phyloP scores from a whole-genome alignment of 2,888 invertebrate genomes.

The Mimas tiliae region DNA sequence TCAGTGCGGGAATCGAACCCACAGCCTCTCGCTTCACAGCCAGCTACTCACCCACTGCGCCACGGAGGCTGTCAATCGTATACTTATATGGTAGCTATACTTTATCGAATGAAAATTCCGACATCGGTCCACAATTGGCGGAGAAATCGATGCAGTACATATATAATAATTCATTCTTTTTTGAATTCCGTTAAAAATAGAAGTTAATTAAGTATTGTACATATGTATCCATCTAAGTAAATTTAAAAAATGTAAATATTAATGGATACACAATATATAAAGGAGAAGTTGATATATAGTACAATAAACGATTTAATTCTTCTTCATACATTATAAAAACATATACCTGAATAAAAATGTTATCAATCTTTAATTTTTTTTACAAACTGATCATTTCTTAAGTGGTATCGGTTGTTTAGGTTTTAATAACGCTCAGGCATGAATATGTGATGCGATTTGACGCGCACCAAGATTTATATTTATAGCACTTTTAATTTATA shows the following conservation, averaged over 20 bases:
- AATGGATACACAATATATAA: background rate
- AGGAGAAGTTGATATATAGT: background rate
- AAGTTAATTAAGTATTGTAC: too few species aligned
- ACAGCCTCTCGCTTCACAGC: too few species aligned
- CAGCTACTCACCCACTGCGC: too few species aligned
- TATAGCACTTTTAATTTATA: slow-evolving; percentile 78
- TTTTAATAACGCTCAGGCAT: slow-evolving; percentile 68
- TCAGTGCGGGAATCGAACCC: too few species aligned
- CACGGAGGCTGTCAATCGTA: too few species aligned
- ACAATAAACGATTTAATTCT: background rate
- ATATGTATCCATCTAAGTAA: background rate
- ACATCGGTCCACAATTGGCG: too few species aligned
- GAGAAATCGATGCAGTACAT: too few species aligned
- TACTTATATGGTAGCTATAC: too few species aligned
- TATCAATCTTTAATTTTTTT: slow-evolving; percentile 25
- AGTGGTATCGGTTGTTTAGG: slow-evolving; percentile 53
- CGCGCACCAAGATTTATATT: slow-evolving; percentile 78
- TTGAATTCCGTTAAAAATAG: too few species aligned
- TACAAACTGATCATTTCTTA: slow-evolving; percentile 26
- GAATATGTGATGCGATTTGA: slow-evolving; percentile 78
- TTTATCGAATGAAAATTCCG: too few species aligned
- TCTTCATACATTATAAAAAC: slow-evolving; percentile 5
- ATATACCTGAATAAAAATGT: slow-evolving; percentile 19
- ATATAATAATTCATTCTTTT: too few species aligned
- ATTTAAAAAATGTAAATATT: background rate